Evolutionary conservation across 92 coral and sea anemone genomes (phyloP).

Genomic region (Actinostola sp.): DNA sequence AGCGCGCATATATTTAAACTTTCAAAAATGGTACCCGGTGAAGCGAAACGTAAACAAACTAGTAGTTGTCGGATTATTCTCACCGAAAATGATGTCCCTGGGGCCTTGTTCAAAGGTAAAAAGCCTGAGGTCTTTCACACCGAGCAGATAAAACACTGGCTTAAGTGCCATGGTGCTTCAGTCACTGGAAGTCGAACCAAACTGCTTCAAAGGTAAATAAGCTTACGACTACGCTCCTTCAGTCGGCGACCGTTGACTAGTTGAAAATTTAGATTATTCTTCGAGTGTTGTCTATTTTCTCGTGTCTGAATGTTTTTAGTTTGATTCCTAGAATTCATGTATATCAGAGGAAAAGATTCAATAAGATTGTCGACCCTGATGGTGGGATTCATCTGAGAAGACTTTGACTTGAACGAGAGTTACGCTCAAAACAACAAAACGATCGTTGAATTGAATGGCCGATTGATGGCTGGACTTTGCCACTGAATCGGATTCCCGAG

Average conservation of each 20-base stretch:
- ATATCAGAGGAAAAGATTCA: neutral
- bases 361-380: conserved; percentile 52
- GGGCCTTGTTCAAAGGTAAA: conserved; percentile 30
- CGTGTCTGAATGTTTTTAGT: neutral
- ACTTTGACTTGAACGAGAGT: neutral
- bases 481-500: neutral
- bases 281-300: too few species aligned
- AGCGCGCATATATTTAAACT: conserved; percentile 4
- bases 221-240: too few species aligned
- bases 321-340: neutral
- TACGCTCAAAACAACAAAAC: neutral
- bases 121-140: conserved; percentile 37
- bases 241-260: neutral
- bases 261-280: neutral
- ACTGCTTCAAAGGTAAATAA: conserved; percentile 18
- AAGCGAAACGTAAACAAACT: neutral
- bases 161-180: conserved; percentile 34
- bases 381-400: conserved; percentile 51
- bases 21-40: conserved; percentile 14
- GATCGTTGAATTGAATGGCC: conserved; percentile 39
- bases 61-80: conserved; percentile 20
- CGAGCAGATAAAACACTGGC: conserved; percentile 23
- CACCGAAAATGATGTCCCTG: conserved; percentile 35
- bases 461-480: conserved; percentile 46
- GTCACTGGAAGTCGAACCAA: conserved; percentile 25